phyloP scores from a whole-genome alignment of 2,888 invertebrate genomes.

The Onchidella celtica region DNA sequence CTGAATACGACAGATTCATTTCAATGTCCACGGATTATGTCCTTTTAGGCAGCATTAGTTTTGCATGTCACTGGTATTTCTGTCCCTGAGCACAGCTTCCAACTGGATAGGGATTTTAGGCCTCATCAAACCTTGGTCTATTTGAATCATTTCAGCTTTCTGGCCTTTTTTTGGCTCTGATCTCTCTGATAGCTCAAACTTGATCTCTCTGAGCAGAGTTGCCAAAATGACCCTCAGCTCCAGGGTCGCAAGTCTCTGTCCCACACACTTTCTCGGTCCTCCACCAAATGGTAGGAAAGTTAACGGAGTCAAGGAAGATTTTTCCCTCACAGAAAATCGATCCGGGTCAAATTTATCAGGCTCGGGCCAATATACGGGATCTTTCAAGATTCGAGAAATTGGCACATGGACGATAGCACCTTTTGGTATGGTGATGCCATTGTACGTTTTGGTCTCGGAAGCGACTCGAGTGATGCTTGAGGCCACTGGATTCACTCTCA shows the following conservation, averaged over 20 bases:
- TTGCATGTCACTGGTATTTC: no score
- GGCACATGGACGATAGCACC: not conserved
- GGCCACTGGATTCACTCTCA: not conserved
- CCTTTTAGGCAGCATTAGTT: no score
- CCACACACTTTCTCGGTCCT: not conserved
- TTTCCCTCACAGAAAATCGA: not conserved
- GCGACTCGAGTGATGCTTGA: not conserved
- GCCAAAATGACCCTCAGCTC: not conserved
- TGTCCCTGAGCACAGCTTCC: no score
- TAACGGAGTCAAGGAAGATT: not conserved
- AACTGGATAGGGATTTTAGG: no score
- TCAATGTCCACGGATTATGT: no score
- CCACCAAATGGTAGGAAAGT: not conserved
- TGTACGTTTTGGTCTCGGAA: constrained; percentile 3
- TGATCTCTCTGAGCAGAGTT: not conserved
- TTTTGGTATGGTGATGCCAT: not conserved
- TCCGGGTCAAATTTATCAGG: constrained; percentile 4
- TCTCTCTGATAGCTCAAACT: not conserved
- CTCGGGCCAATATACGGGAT: constrained; percentile 4
- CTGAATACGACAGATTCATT: no score
- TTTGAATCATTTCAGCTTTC: not conserved
- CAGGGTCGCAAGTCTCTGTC: not conserved
- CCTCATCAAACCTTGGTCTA: no score
- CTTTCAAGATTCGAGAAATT: not conserved
- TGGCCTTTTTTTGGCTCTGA: not conserved